Percentiles rank a stretch among this genome's conserved stretches.
These are phyloP conservation scores for Sussaba pulchella DNA, from an alignment of 2,888 invertebrate species.

Conservation along the genomic window DNA sequence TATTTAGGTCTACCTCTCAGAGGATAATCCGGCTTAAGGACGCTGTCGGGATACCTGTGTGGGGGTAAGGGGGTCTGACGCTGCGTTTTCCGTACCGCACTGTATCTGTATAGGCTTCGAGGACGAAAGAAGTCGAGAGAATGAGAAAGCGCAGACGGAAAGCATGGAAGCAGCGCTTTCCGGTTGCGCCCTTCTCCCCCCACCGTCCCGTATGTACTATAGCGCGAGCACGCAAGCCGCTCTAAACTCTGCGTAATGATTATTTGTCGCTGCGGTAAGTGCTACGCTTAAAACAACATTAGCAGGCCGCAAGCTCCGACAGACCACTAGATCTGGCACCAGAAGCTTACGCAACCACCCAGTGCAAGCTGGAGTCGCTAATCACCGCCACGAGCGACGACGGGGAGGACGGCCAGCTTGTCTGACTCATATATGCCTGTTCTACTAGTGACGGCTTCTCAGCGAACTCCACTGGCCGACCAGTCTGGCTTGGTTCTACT, in stretches of 20 bases:
- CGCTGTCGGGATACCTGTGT: slow-evolving; percentile 71
- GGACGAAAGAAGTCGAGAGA: slow-evolving; percentile 45
- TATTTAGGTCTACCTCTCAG: slow-evolving; percentile 79
- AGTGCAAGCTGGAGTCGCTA: slow-evolving; percentile 33
- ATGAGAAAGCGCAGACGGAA: slow-evolving; percentile 4
- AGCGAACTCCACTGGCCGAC: slow-evolving; percentile 10
- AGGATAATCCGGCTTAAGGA: slow-evolving; percentile 80
- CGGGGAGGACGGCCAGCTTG: slow-evolving; percentile 10
- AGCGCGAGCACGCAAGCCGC: slow-evolving; percentile 70
- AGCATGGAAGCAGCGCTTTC: slow-evolving; percentile 48
- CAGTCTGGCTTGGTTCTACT: slow-evolving; percentile 8
- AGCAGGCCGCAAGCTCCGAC: slow-evolving; percentile 77
- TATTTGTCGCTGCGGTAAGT: slow-evolving; percentile 82
- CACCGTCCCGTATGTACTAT: background rate
- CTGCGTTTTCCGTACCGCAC: slow-evolving; percentile 12
- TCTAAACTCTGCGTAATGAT: slow-evolving; percentile 81
- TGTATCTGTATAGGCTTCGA: slow-evolving; percentile 14
- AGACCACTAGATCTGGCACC: slow-evolving; percentile 70
- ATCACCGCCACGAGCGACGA: slow-evolving; percentile 16
- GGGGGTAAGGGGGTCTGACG: slow-evolving; percentile 63
- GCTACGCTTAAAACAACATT: slow-evolving; percentile 81
- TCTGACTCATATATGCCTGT: slow-evolving; percentile 12
- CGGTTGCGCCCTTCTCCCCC: no score
- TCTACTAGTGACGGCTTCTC: slow-evolving; percentile 13
- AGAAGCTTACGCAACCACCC: slow-evolving; percentile 69